Evolutionary conservation across 2,888 invertebrate genomes (phyloP), one percentile per base, ranked within the genome.

Genomic region (Diarsia dahlii): DNA sequence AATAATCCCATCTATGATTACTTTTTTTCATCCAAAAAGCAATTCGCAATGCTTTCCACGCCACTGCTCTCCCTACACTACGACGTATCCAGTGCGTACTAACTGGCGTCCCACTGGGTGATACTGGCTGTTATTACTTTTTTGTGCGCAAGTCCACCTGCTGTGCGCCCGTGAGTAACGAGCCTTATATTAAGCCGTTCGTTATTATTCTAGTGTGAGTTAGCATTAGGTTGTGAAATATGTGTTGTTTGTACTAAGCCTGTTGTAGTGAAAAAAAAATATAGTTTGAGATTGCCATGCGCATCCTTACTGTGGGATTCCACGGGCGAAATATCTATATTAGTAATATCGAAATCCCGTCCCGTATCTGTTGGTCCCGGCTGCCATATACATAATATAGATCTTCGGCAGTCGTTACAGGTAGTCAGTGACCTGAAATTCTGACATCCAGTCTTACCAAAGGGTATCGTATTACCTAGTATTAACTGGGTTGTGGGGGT

Each of bases 111-210:
- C 90, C 82, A 81, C 89, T 79, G 90, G 70, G 89, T 79, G 65
- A 77, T 73, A 82, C 87, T 67, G 74, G 83, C 86, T 87, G 60
- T 87, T 87, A 87, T 82, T 88, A 74, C 73, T 81, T 84, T 81
- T 88, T 89, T 88, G 78, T 89, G 68, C 71, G 72, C 67, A 67
- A 81, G 71, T 84, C 71, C 91, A 92, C 94, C 93, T 92, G 94
- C 94, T 94, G 94, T 71, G 94, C 75, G 87, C 80, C 83, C 89
- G 87, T 93, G 91, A 93, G 87, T 91, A 91, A 93, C 90, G 84
- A 89, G 82, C 77, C 82, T 82, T 83, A 86, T 91, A 90, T 92
- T 90, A 80, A 76, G 82, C 71, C 71, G 74, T 78, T 23, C 34
- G 45, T 80, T 84, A 84, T 88, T 89, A 85, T 85, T 82, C 78